Evolutionary conservation across 2,888 invertebrate genomes (phyloP).

Genomic region (Cheilosia vulpina): DNA sequence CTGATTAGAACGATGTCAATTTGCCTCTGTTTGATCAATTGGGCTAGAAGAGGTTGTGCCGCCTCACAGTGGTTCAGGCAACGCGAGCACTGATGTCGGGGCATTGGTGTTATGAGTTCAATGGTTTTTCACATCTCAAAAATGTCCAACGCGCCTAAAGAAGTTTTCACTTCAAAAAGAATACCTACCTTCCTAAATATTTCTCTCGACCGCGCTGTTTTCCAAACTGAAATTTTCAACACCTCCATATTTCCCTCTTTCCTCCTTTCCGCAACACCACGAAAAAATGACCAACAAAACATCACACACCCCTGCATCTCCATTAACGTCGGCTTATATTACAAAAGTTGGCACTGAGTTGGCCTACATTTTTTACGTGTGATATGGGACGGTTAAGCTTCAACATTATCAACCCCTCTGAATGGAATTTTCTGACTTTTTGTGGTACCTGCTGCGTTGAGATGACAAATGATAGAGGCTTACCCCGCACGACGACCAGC

Average conservation of each 20-base stretch:
- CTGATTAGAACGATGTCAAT: too few relatives aligned
- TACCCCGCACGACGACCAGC: slow-evolving; percentile 38
- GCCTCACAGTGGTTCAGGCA: too few relatives aligned
- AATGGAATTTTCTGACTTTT: slow-evolving; percentile 35
- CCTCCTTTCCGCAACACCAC: background rate
- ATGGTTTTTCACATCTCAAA: too few relatives aligned
- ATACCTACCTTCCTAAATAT: too few relatives aligned
- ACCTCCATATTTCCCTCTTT: background rate
- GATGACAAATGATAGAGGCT: slow-evolving; percentile 71
- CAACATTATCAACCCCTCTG: slow-evolving; percentile 32
- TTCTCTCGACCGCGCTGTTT: too few relatives aligned
- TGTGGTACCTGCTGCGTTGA: slow-evolving; percentile 70
- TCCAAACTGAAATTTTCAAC: background rate
- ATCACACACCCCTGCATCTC: background rate
- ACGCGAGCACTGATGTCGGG: too few relatives aligned
- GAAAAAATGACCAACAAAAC: background rate
- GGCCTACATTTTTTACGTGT: slow-evolving; percentile 20
- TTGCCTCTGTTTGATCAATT: too few relatives aligned
- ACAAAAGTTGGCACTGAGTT: slow-evolving; percentile 44
- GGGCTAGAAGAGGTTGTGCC: too few relatives aligned
- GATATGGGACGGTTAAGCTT: slow-evolving; percentile 37
- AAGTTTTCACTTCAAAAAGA: too few relatives aligned
- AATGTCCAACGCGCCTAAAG: too few relatives aligned
- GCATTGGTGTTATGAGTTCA: too few relatives aligned
- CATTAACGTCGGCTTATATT: slow-evolving; percentile 64